Base-by-base conservation (phyloP, 1,140 invertebrate genomes). In the Vanessa atalanta region DNA sequence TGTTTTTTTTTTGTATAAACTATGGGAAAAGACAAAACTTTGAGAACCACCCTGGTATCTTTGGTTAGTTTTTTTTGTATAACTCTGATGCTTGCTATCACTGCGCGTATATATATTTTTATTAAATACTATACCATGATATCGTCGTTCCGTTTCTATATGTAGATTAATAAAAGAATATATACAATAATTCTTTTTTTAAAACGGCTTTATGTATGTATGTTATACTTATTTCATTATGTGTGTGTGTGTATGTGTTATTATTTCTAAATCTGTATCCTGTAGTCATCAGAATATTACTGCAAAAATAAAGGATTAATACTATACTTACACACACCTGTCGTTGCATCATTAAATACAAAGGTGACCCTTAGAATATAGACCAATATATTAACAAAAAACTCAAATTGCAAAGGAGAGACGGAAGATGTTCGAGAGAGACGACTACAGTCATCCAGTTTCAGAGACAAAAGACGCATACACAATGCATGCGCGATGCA, bases 401-500 rank as follows among this genome's bases (percentile, higher is more conserved):
- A 43, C 0, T 1, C 43, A 61, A 61, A 61, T 31, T 37, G 13
- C 23, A 55, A 61, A 16, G 15, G 23, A 15, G 23, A 61, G 15
- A 61, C 26, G 14, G 4, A 15, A 26, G 26, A 37, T 61, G 57
- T 61, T 14, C 14, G 26, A 61, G 3, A 61, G 26, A 37, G 57
- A 61, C 14, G 16, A 26, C 12, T 2, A n/a, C 14, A 31, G 8
- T 11, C 23, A 3, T 37, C 57, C 20, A 23, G 55, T 16, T 26
- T 61, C 23, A 61, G 60, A 53, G 65, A 61, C 65, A 67, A 73
- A 73, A 31, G 55, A 51, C 70, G 48, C 31, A 60, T 57, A 26
- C 20, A 13, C 55, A 48, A 7, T 48, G 47, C 60, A 63, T 50
- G 47, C 57, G 60, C 76, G 70, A 66, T 70, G 73, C 70, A 15